A percentile compares a stretch with the other conserved stretches of the same genome.
Evolutionary conservation across 2,113 vertebrate species (phyloP).

Genomic region (Pterocles burchelli): DNA sequence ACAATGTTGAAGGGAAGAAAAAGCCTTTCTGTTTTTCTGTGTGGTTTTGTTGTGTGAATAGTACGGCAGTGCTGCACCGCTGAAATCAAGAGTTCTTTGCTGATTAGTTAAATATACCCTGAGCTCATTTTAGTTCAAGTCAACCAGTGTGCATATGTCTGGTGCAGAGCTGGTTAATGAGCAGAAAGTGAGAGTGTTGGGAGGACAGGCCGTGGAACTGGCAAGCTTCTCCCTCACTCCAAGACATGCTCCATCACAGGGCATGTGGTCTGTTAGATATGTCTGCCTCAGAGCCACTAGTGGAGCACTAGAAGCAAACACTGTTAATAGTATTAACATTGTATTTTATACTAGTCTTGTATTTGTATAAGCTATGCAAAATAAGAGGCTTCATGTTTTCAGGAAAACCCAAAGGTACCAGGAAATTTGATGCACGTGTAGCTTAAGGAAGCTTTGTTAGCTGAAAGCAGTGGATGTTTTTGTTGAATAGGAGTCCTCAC

Average conservation of each 20-base stretch:
- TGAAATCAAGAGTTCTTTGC: not conserved
- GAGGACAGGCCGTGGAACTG: not conserved
- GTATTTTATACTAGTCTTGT: not conserved
- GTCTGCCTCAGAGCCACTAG: not conserved
- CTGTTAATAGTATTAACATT: not conserved
- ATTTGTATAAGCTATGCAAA: not conserved
- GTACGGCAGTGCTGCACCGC: not conserved
- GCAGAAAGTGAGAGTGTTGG: not conserved
- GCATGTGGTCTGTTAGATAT: not conserved
- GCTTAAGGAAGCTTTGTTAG: not conserved
- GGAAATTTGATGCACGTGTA: not conserved
- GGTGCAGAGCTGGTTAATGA: not conserved
- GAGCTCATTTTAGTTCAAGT: not conserved
- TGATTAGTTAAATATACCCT: not conserved
- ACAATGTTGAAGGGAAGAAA: not conserved
- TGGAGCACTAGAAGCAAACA: not conserved
- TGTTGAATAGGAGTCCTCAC: not conserved
- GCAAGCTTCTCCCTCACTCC: not conserved
- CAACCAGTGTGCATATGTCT: not conserved
- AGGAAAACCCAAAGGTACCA: not conserved
- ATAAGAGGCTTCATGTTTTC: not conserved
- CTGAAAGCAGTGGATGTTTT: not conserved
- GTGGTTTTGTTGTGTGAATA: not conserved
- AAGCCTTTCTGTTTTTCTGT: not conserved
- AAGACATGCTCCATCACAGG: rapidly evolving